Conservation (phyloP, 2,113 vertebrate species). For the Morphnarchus princeps region DNA sequence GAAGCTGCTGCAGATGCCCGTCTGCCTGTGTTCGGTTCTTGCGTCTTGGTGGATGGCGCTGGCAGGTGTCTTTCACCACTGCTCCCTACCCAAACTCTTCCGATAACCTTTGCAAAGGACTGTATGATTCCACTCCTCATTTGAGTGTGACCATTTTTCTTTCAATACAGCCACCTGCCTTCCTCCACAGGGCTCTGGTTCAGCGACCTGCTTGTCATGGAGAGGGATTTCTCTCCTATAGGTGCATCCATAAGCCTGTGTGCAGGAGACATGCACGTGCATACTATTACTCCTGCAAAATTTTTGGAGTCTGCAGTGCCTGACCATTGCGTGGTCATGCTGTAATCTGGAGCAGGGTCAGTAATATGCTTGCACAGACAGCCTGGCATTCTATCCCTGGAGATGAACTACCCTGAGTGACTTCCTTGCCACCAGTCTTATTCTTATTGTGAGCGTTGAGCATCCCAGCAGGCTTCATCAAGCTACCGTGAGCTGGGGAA, state of each 20-base stretch:
- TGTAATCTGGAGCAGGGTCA: background rate
- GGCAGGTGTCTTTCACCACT: background rate
- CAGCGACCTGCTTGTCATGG: background rate
- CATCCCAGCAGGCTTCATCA: background rate
- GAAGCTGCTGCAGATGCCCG: background rate
- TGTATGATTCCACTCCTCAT: accelerated
- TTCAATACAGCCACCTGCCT: background rate
- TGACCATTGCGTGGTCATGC: background rate
- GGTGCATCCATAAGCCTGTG: accelerated
- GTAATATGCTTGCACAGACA: accelerated
- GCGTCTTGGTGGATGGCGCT: background rate
- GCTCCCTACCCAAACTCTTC: background rate
- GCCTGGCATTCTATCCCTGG: background rate
- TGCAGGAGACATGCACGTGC: accelerated
- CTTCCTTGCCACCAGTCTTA: background rate
- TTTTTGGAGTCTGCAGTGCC: accelerated
- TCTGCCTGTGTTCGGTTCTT: accelerated
- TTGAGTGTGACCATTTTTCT: background rate
- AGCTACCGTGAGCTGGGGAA: background rate
- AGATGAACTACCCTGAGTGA: background rate
- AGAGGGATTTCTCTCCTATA: background rate
- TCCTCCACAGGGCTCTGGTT: background rate
- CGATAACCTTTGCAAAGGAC: accelerated
- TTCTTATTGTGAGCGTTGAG: accelerated
- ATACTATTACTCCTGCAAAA: accelerated